Base-by-base conservation (phyloP, 2,888 invertebrate species). In the Calameuta pallipes region DNA sequence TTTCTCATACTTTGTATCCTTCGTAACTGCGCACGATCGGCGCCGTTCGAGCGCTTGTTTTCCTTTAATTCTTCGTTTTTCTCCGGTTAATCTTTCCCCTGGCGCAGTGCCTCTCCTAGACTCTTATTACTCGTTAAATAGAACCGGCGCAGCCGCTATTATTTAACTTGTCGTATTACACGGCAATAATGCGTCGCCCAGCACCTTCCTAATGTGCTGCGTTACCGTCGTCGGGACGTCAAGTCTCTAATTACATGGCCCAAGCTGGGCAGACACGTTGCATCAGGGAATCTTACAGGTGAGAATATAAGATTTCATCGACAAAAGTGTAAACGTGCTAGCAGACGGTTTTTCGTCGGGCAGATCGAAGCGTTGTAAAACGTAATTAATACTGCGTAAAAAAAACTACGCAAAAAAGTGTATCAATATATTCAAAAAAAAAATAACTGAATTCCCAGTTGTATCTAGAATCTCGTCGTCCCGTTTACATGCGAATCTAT, bases 401-500 rank as follows among this genome's bases (percentile, higher is more conserved):
- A 6, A 6, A 23, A 56, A 9, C 36, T 56, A 1, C 2, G 6
- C 6, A 56, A 1, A 1, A 23, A 56, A 2, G 23, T 9, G 9
- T 56, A 9, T 23, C 23, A 23, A 2, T 15, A 56, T 23, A 9
- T 23, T 1, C 23, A 56, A 56, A 56, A 0, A 56, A 56, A 56
- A 56, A 0, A 56, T 56, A 56, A 56, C 23, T 56, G 0, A 23
- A 56, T 23, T 23, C 9, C 9, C 4, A 23, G 0, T 56, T 9
- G 2, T 2, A 56, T 2, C 6, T 9, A 56, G 9, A 23, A 56
- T 56, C 23, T 56, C 23, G 9, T 56, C 56, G 56, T 56, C 9
- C 23, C 23, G 9, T 15, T 23, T 56, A 9, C 23, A 23, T 23
- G 74, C 31, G 77, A 78, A 78, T 75, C 73, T 71, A 82, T 85